Base-by-base conservation (phyloP, 2,797 vertebrate genomes). In the Pitangus sulphuratus region DNA sequence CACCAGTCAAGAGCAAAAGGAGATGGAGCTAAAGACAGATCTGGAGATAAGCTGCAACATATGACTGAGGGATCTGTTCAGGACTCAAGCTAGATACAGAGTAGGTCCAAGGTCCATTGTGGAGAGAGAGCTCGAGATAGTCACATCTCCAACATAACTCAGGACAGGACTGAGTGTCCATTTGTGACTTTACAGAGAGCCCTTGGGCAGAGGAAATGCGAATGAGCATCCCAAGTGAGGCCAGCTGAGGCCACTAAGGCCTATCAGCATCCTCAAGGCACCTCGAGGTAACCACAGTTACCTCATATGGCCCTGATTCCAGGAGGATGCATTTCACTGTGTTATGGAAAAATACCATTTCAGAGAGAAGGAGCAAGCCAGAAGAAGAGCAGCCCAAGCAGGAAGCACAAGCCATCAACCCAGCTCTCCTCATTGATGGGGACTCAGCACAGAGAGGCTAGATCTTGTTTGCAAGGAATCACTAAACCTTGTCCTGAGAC, bases 381-480 rank as follows among this genome's bases (percentile, higher is more conserved):
- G 33, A 95, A 95, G 86, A 58, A 77, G 61, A 68, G 70, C 79
- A 89, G 78, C 56, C 64, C 51, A 62, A 62, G 56, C 45, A 84
- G 74, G 88, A 95, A 89, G 45, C 6, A 3, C 20, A 79, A 89
- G 53, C 42, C 30, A 10, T 64, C 85, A 62, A 13, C 60, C 66
- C 71, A 44, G 74, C 35, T 62, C n/a, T 84, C 35, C 74, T 75
- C 47, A 8, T 83, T 79, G 86, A 42, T 42, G 53, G 45, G 48
- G 45, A 50, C 51, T 88, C 80, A 69, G 33, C 15, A 68, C 33
- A 31, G 66, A 70, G 37, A 82, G 31, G 37, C 42, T 2, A 1
- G 50, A 54, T 82, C 90, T 62, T n/a, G 68, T 93, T 98, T 97
- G 97, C 66, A 78, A 96, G 91, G 96, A 96, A 97, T 97, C 97